phyloP scores from a whole-genome alignment of 2,113 vertebrate species.

The Notarius lentiginosus region DNA sequence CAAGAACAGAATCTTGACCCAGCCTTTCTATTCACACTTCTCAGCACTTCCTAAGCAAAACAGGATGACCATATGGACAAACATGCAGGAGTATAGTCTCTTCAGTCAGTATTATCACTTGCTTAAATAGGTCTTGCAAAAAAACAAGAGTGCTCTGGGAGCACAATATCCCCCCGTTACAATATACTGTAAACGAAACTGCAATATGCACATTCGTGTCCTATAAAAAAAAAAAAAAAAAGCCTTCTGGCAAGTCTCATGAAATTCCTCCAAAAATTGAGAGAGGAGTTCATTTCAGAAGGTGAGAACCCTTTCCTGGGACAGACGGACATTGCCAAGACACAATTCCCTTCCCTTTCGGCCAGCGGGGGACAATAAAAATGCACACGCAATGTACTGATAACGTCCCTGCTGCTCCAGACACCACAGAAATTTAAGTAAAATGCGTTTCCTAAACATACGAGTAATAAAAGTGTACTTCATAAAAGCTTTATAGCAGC shows the following conservation, averaged over 20 bases:
- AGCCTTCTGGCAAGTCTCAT: no score
- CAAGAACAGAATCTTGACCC: constrained; percentile 37
- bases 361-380: no score
- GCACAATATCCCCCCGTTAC: no score
- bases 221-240: no score
- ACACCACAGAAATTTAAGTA: background rate
- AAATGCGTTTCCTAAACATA: background rate
- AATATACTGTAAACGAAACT: no score
- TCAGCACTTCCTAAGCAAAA: constrained; percentile 46
- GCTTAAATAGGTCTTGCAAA: background rate
- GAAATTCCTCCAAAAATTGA: no score
- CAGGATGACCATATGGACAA: background rate
- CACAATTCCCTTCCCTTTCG: no score
- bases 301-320: no score
- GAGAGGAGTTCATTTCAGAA: no score
- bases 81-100: background rate
- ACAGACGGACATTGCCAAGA: no score
- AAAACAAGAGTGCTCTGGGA: background rate
- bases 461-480: background rate
- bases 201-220: no score
- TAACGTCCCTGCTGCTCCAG: background rate
- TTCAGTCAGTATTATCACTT: background rate
- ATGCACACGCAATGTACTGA: background rate
- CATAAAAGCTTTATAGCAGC: background rate
- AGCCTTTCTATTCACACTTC: constrained; percentile 32